Evolutionary conservation across 2,888 invertebrate genomes (phyloP).

Genomic region (Campoplex nolae): DNA sequence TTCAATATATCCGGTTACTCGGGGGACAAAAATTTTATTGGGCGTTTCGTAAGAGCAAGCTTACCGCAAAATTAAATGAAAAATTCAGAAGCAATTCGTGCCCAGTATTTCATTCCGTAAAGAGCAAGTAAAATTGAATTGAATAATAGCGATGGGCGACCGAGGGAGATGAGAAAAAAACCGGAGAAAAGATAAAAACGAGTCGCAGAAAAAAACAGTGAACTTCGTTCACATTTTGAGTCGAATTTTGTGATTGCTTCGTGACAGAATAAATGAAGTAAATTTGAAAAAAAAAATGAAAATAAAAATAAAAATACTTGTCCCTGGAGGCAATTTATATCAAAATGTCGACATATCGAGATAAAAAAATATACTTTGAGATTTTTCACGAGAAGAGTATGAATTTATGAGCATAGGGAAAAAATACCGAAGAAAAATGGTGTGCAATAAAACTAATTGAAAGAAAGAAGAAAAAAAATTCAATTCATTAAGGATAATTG

Average conservation of each 20-base stretch:
- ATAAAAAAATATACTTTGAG: slow-evolving; percentile 24
- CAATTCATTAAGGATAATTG: slow-evolving; percentile 33
- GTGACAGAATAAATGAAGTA: background rate
- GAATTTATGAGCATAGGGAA: slow-evolving; percentile 21
- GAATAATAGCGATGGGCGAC: background rate
- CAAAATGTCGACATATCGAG: slow-evolving; percentile 58
- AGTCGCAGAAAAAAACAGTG: background rate
- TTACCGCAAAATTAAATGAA: background rate
- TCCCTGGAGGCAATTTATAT: slow-evolving; percentile 41
- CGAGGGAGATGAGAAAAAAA: background rate
- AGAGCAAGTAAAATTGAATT: background rate
- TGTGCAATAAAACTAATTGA: slow-evolving; percentile 65
- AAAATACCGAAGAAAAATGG: slow-evolving; percentile 49
- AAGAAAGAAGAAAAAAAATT: slow-evolving; percentile 21
- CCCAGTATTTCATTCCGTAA: background rate
- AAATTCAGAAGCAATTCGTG: background rate
- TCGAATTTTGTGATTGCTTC: background rate
- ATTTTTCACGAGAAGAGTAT: slow-evolving; percentile 10
- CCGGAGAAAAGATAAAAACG: background rate
- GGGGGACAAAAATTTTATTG: background rate
- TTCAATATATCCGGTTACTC: background rate
- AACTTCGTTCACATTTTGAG: background rate
- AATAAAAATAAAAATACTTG: background rate
- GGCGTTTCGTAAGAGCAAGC: background rate
- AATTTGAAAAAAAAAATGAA: background rate